A percentile compares a stretch with the other conserved stretches of the same genome.
Evolutionary conservation across 1,140 invertebrate species (phyloP).

Genomic region (Caenorhabditis latens): DNA sequence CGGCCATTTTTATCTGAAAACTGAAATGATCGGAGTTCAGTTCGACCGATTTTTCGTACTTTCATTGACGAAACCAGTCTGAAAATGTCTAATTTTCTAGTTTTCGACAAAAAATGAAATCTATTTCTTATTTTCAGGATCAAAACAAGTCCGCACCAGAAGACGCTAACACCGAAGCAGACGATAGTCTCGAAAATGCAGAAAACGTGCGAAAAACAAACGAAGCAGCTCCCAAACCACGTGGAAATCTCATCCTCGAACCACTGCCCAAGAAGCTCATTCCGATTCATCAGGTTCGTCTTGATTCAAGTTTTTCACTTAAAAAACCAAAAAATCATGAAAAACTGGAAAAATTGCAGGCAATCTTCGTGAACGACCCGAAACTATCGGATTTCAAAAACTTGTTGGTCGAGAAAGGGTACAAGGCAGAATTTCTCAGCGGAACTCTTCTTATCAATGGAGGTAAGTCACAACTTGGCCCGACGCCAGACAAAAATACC

Average conservation of each 20-base stretch:
- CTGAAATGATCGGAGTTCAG: too few species aligned
- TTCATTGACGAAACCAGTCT: too few species aligned
- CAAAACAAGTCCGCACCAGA: not conserved
- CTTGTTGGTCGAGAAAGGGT: constrained; percentile 88
- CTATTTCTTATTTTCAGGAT: not conserved
- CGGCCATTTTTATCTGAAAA: not conserved
- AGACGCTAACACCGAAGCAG: not conserved
- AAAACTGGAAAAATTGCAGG: constrained; percentile 71
- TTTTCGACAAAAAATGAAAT: not conserved
- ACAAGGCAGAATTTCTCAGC: constrained; percentile 91
- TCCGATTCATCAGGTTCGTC: constrained; percentile 9
- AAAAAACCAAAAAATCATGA: too few species aligned
- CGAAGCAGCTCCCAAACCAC: not conserved
- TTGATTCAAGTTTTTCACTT: not conserved
- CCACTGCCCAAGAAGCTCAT: not conserved
- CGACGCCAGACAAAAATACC: not conserved
- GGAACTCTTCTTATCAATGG: constrained; percentile 96
- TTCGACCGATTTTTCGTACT: too few species aligned
- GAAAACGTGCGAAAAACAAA: not conserved
- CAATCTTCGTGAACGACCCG: constrained; percentile 93
- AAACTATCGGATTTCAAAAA: constrained; percentile 97
- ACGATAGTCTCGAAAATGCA: not conserved
- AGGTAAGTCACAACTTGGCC: not conserved
- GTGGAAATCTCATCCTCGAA: constrained; percentile 22
- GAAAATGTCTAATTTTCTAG: too few species aligned